These are phyloP conservation scores for Colletes gigas DNA, from an alignment of 1,140 invertebrate species.

Conservation along the genomic window DNA sequence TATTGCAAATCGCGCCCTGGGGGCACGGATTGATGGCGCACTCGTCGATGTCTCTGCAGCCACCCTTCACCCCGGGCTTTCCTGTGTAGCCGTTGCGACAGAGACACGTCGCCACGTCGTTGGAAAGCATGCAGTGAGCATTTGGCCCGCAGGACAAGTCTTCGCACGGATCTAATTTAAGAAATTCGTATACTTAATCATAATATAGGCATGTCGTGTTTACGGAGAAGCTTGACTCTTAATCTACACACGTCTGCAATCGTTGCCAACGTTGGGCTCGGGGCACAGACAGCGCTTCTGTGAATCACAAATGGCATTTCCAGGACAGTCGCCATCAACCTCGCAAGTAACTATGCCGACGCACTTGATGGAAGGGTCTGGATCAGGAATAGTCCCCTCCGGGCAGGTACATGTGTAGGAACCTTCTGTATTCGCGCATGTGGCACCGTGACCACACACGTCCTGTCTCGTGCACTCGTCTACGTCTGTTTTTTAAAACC, in stretches of 20 bases:
- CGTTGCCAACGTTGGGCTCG: slow-evolving; percentile 94
- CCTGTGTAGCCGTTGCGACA: slow-evolving; percentile 90
- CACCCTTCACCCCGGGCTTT: slow-evolving; percentile 84
- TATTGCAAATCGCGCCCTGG: slow-evolving; percentile 91
- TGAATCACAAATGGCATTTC: slow-evolving; percentile 92
- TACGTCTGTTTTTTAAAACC: slow-evolving; percentile 82
- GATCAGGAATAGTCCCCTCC: slow-evolving; percentile 89
- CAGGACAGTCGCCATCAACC: slow-evolving; percentile 89
- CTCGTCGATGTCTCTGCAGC: slow-evolving; percentile 94
- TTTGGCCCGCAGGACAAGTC: slow-evolving; percentile 91
- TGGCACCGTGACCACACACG: slow-evolving; percentile 89
- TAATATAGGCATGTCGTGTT: no score
- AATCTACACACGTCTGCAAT: slow-evolving; percentile 90
- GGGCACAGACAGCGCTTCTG: slow-evolving; percentile 91
- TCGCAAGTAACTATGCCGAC: slow-evolving; percentile 90
- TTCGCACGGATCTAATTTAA: slow-evolving; percentile 91
- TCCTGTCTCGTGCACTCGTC: slow-evolving; percentile 88
- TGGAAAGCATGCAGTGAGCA: slow-evolving; percentile 93
- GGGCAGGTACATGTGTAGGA: slow-evolving; percentile 91
- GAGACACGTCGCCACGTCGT: slow-evolving; percentile 90
- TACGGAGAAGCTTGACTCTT: no score
- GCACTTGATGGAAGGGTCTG: slow-evolving; percentile 89
- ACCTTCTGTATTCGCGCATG: slow-evolving; percentile 90
- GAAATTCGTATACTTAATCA: not conserved
- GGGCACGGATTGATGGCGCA: slow-evolving; percentile 90